Conservation (phyloP, 2,113 vertebrate genomes). For the Neotoma lepida region DNA sequence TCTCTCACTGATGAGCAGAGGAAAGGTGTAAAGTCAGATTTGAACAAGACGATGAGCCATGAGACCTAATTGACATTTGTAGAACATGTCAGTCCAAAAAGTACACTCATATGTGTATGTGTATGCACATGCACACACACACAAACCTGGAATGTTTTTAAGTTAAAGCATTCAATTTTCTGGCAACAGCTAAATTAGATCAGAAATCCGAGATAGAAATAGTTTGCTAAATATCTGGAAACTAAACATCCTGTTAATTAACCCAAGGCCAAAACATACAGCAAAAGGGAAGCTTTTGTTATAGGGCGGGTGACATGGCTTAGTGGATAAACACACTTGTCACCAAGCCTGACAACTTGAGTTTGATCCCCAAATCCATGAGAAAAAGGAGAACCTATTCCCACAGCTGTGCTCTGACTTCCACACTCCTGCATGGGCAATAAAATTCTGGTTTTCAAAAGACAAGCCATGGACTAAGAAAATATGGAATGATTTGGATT, state of each 20-base stretch:
- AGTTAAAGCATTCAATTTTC: not conserved
- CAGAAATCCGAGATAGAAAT: slow-evolving; percentile 8
- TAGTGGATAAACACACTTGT: not conserved
- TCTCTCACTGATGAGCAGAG: not conserved
- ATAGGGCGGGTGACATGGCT: not conserved
- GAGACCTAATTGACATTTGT: not conserved
- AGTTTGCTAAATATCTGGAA: slow-evolving; percentile 9
- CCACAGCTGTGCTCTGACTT: not conserved
- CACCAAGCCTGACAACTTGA: not conserved
- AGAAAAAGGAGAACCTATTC: not conserved
- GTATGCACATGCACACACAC: not conserved
- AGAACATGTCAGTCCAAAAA: not conserved
- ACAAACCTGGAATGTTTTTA: not conserved
- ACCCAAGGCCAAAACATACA: not conserved
- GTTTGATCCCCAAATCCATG: not conserved
- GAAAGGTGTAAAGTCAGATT: not conserved
- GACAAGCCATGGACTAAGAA: not conserved
- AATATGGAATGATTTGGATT: not conserved
- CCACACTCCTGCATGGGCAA: not conserved
- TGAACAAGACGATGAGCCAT: not conserved
- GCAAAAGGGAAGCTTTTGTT: slow-evolving; percentile 12
- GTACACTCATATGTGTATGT: not conserved
- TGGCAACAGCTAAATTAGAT: slow-evolving; percentile 32
- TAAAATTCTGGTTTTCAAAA: slow-evolving; percentile 12
- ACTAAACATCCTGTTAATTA: slow-evolving; percentile 34